Evolutionary conservation across 2,113 vertebrate species (phyloP).

Genomic region (Prolemur simus): DNA sequence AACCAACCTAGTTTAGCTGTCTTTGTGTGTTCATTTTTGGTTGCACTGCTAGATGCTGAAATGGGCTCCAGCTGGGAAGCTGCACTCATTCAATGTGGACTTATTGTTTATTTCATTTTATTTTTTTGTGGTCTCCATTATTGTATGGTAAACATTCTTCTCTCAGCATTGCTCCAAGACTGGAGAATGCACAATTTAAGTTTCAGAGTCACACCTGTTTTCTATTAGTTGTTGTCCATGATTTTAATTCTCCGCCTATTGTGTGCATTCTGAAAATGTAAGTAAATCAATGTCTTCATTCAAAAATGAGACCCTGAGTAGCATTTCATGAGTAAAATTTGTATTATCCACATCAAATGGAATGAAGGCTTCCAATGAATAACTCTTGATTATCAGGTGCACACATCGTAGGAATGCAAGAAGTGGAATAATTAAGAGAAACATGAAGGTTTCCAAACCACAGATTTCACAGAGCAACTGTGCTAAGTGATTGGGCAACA

Average conservation of each 20-base stretch:
- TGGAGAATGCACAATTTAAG: conserved; percentile 5
- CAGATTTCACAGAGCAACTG: conserved; percentile 69
- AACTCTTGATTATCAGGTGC: conserved; percentile 82
- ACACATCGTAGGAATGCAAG: conserved; percentile 67
- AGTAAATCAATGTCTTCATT: conserved; percentile 77
- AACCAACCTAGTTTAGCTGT: conserved; percentile 64
- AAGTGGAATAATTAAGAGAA: conserved; percentile 76
- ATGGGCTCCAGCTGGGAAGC: conserved; percentile 77
- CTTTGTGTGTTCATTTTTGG: conserved; percentile 62
- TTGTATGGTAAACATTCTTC: conserved; percentile 70
- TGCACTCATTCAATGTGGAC: conserved; percentile 64
- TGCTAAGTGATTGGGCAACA: conserved; percentile 76
- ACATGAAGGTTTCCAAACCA: conserved; percentile 71
- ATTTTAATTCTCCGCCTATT: conserved; percentile 81
- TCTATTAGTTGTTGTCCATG: conserved; percentile 77
- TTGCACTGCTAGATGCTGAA: conserved; percentile 59
- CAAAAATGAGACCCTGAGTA: conserved; percentile 67
- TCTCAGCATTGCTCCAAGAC: conserved; percentile 47
- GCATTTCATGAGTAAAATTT: conserved; percentile 71
- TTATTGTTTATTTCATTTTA: conserved; percentile 65
- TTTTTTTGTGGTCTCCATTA: conserved; percentile 41
- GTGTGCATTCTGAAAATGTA: conserved; percentile 67
- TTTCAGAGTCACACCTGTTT: conserved; percentile 80
- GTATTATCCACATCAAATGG: conserved; percentile 61
- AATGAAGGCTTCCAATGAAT: conserved; percentile 74